Conservation (phyloP, 2,888 invertebrate genomes). For the Caenorhabditis angaria region DNA sequence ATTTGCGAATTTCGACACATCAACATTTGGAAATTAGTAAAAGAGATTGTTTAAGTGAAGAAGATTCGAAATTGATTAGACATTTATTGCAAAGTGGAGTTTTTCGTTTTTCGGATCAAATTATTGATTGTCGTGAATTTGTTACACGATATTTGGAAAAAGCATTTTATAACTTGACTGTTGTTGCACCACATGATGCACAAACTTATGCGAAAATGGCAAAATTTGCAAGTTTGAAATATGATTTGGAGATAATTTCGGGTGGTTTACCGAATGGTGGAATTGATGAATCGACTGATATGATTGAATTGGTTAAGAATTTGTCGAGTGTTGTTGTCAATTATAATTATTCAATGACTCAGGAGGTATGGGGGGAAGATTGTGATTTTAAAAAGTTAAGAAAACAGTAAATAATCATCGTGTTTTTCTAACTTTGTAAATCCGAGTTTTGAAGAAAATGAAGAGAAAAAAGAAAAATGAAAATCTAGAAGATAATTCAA, state of each 20-base stretch:
- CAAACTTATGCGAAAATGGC: constrained; percentile 96
- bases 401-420: no score
- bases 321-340: constrained; percentile 92
- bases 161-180: constrained; percentile 95
- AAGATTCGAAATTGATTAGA: constrained; percentile 22
- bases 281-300: constrained; percentile 93
- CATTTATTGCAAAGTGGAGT: not conserved
- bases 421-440: no score
- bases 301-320: constrained; percentile 94
- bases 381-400: no score
- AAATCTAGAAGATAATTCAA: no score
- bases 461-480: no score
- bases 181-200: constrained; percentile 96
- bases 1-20: constrained; percentile 90
- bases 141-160: constrained; percentile 91
- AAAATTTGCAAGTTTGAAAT: constrained; percentile 79
- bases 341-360: constrained; percentile 86
- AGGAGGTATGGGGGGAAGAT: no score
- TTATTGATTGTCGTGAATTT: constrained; percentile 28
- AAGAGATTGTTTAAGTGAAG: constrained; percentile 6
- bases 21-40: constrained; percentile 51
- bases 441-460: no score
- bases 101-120: not conserved
- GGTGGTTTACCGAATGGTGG: constrained; percentile 95
- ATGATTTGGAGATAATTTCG: constrained; percentile 77